Percentiles rank a stretch among this genome's conserved stretches.
These are phyloP conservation scores for Fragum fragum DNA, from an alignment of 2,888 invertebrate genomes.

Conservation along the genomic window DNA sequence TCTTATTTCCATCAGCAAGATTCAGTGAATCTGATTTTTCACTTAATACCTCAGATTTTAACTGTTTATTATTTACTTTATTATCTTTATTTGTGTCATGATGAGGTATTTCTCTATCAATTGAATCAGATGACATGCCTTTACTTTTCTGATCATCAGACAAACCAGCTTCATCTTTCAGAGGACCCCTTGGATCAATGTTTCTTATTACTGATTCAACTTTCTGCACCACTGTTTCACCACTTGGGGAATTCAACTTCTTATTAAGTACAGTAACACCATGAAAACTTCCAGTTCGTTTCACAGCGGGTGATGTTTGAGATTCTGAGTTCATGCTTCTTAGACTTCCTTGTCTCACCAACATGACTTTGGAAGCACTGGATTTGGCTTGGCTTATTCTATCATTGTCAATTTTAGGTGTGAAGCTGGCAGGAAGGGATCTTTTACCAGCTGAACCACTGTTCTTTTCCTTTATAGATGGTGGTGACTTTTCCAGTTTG, in stretches of 20 bases:
- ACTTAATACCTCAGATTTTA: too few relatives aligned
- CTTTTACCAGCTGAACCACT: slow-evolving; percentile 32
- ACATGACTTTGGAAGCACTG: slow-evolving; percentile 61
- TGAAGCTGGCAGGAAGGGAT: slow-evolving; percentile 44
- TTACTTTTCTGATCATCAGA: too few relatives aligned
- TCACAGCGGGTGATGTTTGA: slow-evolving; percentile 32
- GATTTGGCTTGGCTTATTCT: slow-evolving; percentile 50
- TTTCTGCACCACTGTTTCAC: slow-evolving; percentile 10
- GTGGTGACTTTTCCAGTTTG: neutral
- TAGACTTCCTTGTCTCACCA: slow-evolving; percentile 58
- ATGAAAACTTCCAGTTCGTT: slow-evolving; percentile 65
- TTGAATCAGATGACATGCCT: too few relatives aligned
- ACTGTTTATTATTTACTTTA: too few relatives aligned
- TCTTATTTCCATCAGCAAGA: too few relatives aligned
- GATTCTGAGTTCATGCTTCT: slow-evolving; percentile 27
- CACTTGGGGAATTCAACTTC: neutral
- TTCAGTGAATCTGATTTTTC: too few relatives aligned
- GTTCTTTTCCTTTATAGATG: slow-evolving; percentile 28
- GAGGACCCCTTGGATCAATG: too few relatives aligned
- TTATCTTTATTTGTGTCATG: too few relatives aligned
- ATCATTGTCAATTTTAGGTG: slow-evolving; percentile 44
- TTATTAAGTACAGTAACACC: slow-evolving; percentile 1
- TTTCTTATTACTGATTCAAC: neutral
- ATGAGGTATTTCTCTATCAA: too few relatives aligned
- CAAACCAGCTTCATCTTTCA: too few relatives aligned